Evolutionary conservation across 1,140 invertebrate species (phyloP).

Genomic region (Pygmarrhopalites habei): DNA sequence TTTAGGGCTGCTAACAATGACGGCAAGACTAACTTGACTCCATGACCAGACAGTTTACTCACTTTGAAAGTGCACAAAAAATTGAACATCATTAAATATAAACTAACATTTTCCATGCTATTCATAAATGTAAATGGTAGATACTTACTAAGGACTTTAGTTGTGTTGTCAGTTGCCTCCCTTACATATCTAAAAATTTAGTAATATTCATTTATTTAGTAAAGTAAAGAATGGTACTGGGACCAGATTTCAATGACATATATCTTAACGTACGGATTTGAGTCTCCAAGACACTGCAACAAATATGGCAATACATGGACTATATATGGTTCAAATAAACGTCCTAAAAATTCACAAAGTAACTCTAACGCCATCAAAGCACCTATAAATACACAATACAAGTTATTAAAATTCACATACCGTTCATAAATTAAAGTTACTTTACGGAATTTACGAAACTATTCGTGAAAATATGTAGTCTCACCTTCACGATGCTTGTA

Average conservation of each 20-base stretch:
- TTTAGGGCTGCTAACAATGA: slow-evolving; percentile 86
- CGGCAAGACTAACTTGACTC: slow-evolving; percentile 88
- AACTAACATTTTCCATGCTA: too few species aligned
- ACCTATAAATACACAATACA: slow-evolving; percentile 47
- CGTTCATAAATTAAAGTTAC: not conserved
- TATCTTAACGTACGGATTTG: slow-evolving; percentile 61
- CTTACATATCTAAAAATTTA: slow-evolving; percentile 57
- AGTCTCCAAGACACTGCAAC: slow-evolving; percentile 91
- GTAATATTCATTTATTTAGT: too few species aligned
- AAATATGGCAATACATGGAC: slow-evolving; percentile 93
- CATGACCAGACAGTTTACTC: slow-evolving; percentile 89
- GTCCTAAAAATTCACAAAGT: slow-evolving; percentile 87
- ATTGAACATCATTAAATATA: too few species aligned
- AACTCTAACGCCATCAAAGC: slow-evolving; percentile 97
- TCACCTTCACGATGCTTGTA: slow-evolving; percentile 75
- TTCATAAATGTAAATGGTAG: too few species aligned
- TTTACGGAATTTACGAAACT: too few species aligned
- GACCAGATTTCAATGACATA: too few species aligned
- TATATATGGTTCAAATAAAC: slow-evolving; percentile 97
- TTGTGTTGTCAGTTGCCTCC: slow-evolving; percentile 87
- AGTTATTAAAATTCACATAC: not conserved
- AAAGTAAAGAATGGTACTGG: too few species aligned
- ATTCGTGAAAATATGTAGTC: too few species aligned
- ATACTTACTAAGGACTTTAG: slow-evolving; percentile 72
- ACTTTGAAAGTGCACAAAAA: too few species aligned